Percentiles rank a stretch among this genome's conserved stretches.
phyloP scores from a whole-genome alignment of 2,113 vertebrate genomes.

The Rhinolophus ferrumequinum region DNA sequence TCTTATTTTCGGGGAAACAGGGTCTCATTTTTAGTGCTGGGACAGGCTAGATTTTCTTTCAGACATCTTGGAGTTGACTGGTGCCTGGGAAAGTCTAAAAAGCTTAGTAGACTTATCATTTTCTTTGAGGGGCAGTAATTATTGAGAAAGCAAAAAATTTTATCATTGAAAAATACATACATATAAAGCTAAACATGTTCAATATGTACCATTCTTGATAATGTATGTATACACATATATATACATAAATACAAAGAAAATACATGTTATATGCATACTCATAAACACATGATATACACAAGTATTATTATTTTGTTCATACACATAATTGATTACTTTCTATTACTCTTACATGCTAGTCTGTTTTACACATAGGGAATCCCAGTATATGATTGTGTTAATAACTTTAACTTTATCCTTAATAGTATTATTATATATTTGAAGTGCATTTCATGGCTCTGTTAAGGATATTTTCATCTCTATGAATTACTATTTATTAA shows the following conservation, averaged over 20 bases:
- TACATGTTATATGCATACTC: neutral
- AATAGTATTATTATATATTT: neutral
- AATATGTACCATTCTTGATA: neutral
- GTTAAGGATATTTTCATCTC: constrained; percentile 41
- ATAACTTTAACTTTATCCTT: constrained; percentile 28
- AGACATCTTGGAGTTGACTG: neutral
- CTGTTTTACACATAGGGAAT: neutral
- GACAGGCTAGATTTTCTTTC: neutral
- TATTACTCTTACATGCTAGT: neutral
- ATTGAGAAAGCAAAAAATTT: constrained; percentile 34
- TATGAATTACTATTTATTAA: constrained; percentile 68
- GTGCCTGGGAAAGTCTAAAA: neutral
- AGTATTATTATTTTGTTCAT: neutral
- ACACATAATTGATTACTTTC: neutral
- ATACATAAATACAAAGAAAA: neutral
- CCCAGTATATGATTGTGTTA: neutral
- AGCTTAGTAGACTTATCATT: neutral
- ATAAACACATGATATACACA: neutral
- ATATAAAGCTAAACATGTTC: neutral
- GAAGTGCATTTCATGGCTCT: constrained; percentile 31
- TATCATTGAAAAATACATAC: neutral
- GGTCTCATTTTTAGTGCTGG: neutral
- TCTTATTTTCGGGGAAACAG: no score
- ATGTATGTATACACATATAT: neutral
- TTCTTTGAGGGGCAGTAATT: constrained; percentile 9